Conservation (phyloP, 2,888 invertebrate species). For the Cheilosia vernalis region DNA sequence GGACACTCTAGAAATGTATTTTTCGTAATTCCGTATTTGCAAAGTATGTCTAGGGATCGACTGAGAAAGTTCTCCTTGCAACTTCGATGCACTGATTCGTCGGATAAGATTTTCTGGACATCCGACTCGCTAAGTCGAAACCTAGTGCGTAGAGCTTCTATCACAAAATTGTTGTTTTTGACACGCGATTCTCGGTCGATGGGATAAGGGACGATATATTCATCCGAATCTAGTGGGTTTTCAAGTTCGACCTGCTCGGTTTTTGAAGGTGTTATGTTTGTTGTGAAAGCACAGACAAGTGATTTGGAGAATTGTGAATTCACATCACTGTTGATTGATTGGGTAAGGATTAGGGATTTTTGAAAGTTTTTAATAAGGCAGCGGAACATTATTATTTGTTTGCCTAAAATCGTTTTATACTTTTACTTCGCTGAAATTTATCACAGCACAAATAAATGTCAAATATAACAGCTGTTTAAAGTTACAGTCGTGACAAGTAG, state of each 20-base stretch:
- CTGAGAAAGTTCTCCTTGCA: conserved; percentile 76
- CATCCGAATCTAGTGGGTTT: conserved; percentile 77
- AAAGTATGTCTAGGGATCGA: conserved; percentile 76
- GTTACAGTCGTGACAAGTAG: not conserved
- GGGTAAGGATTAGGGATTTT: conserved; percentile 38
- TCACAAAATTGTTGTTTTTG: conserved; percentile 55
- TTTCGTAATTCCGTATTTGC: conserved; percentile 78
- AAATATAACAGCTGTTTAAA: conserved; percentile 22
- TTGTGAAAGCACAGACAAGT: conserved; percentile 34
- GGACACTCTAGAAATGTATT: conserved; percentile 80
- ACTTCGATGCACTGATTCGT: conserved; percentile 78
- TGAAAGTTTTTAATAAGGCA: conserved; percentile 45
- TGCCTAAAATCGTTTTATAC: not conserved
- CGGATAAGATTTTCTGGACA: conserved; percentile 76
- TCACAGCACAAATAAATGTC: conserved; percentile 1
- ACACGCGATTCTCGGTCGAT: conserved; percentile 76
- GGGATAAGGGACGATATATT: conserved; percentile 79
- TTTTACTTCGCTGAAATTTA: not conserved
- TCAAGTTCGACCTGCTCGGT: not conserved
- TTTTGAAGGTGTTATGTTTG: conserved; percentile 20
- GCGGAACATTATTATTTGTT: conserved; percentile 37
- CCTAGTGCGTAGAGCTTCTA: conserved; percentile 76
- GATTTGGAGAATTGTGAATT: conserved; percentile 6
- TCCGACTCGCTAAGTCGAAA: conserved; percentile 77
- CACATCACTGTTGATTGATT: not conserved